Conservation (phyloP, 2,113 vertebrate species). For the Barbus barbus region DNA sequence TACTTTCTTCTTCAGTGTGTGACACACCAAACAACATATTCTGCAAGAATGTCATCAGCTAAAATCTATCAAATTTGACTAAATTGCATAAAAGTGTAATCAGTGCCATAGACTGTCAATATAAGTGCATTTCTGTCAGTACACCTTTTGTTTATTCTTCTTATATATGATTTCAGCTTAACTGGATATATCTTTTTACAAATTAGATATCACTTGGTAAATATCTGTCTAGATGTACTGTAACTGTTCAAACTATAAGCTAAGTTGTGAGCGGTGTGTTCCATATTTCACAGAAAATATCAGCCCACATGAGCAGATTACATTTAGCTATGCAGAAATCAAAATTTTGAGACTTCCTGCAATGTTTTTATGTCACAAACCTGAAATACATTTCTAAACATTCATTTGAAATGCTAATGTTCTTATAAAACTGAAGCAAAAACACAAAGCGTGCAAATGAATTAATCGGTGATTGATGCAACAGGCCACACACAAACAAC, state of each 20-base stretch:
- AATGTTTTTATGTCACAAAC: neutral
- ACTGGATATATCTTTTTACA: neutral
- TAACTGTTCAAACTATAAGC: neutral
- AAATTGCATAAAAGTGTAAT: neutral
- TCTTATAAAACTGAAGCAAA: neutral
- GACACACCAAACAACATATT: neutral
- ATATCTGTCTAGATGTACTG: neutral
- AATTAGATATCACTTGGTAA: no score
- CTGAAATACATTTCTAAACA: neutral
- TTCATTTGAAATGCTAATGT: neutral
- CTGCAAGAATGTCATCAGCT: neutral
- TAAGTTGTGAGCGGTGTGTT: neutral
- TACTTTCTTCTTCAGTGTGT: neutral
- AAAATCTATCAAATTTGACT: neutral
- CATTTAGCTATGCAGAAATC: neutral
- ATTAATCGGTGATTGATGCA: neutral
- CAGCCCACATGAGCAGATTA: neutral
- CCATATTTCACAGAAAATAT: neutral
- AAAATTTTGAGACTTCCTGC: neutral
- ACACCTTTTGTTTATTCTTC: neutral
- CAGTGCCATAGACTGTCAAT: neutral
- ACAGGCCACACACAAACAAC: neutral
- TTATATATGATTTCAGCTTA: neutral
- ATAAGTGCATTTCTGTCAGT: neutral
- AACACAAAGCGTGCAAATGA: neutral